These are phyloP conservation scores for Mercenaria mercenaria DNA, from an alignment of 1,140 invertebrate genomes.

Conservation along the genomic window DNA sequence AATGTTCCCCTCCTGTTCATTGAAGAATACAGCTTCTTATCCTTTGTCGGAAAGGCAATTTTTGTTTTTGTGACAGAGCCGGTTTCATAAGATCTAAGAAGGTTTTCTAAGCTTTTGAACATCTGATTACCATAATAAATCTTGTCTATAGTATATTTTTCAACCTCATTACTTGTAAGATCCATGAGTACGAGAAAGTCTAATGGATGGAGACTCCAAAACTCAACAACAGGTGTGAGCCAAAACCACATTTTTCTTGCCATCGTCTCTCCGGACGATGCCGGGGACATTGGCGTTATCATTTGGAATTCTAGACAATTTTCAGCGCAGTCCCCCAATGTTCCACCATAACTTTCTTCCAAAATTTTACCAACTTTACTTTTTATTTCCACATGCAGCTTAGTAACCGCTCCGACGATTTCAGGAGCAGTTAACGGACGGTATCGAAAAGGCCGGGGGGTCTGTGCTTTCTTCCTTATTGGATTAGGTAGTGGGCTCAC, in stretches of 20 bases:
- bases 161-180: slow-evolving; percentile 63
- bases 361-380: slow-evolving; percentile 62
- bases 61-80: slow-evolving; percentile 71
- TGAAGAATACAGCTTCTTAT: slow-evolving; percentile 66
- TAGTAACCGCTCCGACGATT: not conserved
- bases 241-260: slow-evolving; percentile 73
- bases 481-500: slow-evolving; percentile 74
- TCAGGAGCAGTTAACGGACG: slow-evolving; percentile 68
- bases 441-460: slow-evolving; percentile 53
- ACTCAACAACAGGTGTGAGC: slow-evolving; percentile 65
- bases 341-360: slow-evolving; percentile 74
- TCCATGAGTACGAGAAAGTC: slow-evolving; percentile 73
- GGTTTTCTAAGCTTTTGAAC: slow-evolving; percentile 71
- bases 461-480: slow-evolving; percentile 41
- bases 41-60: slow-evolving; percentile 61
- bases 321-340: slow-evolving; percentile 71
- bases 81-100: slow-evolving; percentile 66
- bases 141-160: slow-evolving; percentile 65
- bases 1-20: slow-evolving; percentile 63
- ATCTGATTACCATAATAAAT: slow-evolving; percentile 73
- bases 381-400: not conserved
- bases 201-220: slow-evolving; percentile 66
- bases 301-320: slow-evolving; percentile 70
- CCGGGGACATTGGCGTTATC: slow-evolving; percentile 65
- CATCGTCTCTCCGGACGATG: slow-evolving; percentile 51